Conservation (phyloP, 1,140 invertebrate species). For the Camponotus vicinus region DNA sequence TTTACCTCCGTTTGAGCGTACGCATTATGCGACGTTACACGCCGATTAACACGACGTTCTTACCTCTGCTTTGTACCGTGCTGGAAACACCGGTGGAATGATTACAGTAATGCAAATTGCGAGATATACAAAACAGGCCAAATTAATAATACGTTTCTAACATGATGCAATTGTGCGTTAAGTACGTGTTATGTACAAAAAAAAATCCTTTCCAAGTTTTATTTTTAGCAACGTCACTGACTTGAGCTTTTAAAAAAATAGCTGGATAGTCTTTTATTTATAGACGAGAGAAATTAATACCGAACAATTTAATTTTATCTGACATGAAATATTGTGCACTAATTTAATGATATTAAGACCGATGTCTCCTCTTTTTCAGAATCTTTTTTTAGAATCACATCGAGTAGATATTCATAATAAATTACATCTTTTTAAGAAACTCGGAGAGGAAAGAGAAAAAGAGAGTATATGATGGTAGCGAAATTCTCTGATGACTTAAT, state of each 20-base stretch:
- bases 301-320: neutral
- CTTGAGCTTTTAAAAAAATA: neutral
- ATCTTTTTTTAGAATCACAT: neutral
- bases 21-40: slow-evolving; percentile 36
- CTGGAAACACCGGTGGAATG: neutral
- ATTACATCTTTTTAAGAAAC: neutral
- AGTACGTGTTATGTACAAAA: neutral
- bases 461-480: too few relatives aligned
- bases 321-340: neutral
- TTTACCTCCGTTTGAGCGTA: slow-evolving; percentile 35
- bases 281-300: too few relatives aligned
- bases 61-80: neutral
- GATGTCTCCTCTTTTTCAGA: neutral
- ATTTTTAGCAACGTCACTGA: neutral
- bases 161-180: neutral
- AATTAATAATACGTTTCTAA: neutral
- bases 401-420: neutral
- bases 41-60: slow-evolving; percentile 43
- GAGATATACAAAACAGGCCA: neutral
- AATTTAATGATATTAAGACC: neutral
- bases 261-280: too few relatives aligned
- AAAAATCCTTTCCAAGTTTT: neutral
- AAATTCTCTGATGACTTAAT: slow-evolving; percentile 11
- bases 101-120: slow-evolving; percentile 24
- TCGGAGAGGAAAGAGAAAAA: too few relatives aligned